phyloP scores from a whole-genome alignment of 2,113 vertebrate species.

The Myotis davidii region DNA sequence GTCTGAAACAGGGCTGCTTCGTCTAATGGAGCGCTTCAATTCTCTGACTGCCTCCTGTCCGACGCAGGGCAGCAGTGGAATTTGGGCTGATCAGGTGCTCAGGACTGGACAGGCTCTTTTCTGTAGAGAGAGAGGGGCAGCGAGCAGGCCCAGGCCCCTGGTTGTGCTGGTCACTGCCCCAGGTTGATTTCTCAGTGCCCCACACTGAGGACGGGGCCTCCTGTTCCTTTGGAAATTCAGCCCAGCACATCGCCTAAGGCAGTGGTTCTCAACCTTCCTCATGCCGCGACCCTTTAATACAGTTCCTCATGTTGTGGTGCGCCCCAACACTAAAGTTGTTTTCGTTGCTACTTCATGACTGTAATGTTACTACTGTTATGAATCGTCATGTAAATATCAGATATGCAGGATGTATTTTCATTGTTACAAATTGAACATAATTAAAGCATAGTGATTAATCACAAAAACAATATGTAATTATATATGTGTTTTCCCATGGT shows the following conservation, averaged over 20 bases:
- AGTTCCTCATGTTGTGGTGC: too few relatives aligned
- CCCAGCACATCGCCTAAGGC: not conserved
- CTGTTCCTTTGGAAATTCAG: not conserved
- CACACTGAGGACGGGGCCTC: not conserved
- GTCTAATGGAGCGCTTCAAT: not conserved
- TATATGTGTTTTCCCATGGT: too few relatives aligned
- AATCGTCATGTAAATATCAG: too few relatives aligned
- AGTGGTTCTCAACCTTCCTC: too few relatives aligned
- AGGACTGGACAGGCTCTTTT: not conserved
- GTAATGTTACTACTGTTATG: too few relatives aligned
- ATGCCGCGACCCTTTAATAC: too few relatives aligned
- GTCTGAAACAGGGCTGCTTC: not conserved
- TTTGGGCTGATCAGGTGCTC: not conserved
- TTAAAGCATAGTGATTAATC: too few relatives aligned
- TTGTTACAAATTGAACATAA: too few relatives aligned
- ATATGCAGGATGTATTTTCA: too few relatives aligned
- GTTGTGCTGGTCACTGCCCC: rapidly evolving
- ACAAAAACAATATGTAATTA: too few relatives aligned
- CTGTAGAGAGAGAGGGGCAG: not conserved
- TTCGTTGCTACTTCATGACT: too few relatives aligned
- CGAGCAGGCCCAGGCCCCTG: rapidly evolving
- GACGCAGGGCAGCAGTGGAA: not conserved
- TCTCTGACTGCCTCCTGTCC: not conserved
- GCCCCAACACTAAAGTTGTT: too few relatives aligned
- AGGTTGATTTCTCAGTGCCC: not conserved